Percentiles rank a stretch among this genome's conserved stretches.
Conservation (phyloP, 2,797 vertebrate species). For the Protonibea diacanthus region DNA sequence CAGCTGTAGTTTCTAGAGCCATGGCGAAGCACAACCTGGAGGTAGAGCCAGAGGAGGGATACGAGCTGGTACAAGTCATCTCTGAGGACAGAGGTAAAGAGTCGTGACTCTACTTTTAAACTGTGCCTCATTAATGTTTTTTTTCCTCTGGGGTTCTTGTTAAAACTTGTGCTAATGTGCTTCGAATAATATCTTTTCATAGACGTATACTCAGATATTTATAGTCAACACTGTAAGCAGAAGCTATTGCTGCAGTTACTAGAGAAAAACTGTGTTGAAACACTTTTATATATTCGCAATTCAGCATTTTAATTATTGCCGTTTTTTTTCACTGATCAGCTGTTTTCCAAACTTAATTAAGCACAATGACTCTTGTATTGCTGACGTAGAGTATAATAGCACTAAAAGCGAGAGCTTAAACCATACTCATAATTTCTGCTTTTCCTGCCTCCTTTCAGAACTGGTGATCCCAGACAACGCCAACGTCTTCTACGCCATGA, state of each 20-base stretch:
- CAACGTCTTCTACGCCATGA: constrained; percentile 98
- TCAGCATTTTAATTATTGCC: constrained; percentile 13
- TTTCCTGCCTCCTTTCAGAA: constrained; percentile 79
- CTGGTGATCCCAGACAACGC: constrained; percentile 92
- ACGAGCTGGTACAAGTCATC: constrained; percentile 95
- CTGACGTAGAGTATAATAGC: not conserved
- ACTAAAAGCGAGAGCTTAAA: not conserved
- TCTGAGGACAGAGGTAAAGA: constrained; percentile 92
- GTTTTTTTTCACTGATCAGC: constrained; percentile 15
- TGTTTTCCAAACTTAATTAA: constrained; percentile 2
- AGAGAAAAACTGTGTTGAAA: constrained; percentile 3
- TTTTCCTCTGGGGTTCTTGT: not conserved
- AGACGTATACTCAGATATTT: not conserved
- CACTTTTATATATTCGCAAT: not conserved
- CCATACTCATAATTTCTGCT: not conserved
- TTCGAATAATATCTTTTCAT: not conserved
- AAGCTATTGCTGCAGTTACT: not conserved
- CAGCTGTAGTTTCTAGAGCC: constrained; percentile 92
- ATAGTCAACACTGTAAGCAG: constrained; percentile 14
- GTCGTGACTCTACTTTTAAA: not conserved
- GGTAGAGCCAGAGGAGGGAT: constrained; percentile 86
- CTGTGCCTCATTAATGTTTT: not conserved
- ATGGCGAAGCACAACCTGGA: constrained; percentile 96
- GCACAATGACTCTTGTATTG: not conserved
- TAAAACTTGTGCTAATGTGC: not conserved